Evolutionary conservation across 2,797 vertebrate genomes (phyloP), one percentile per base, ranked within the genome.

Genomic region (Gymnoscopelus microlampas): DNA sequence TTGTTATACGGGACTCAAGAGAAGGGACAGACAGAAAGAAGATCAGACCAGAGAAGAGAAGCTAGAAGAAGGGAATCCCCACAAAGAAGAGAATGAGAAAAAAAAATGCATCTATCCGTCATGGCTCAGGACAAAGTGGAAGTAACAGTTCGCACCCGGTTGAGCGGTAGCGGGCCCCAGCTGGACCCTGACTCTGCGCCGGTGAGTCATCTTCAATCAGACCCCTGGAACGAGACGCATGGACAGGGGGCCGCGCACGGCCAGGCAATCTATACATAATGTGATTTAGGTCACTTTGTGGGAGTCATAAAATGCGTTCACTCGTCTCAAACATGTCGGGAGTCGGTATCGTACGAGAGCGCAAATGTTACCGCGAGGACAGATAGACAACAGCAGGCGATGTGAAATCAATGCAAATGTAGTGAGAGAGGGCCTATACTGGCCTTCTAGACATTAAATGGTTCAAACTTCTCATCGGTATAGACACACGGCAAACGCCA

Each of bases 271-370:
- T 61, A 51, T 58, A 67, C 56, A 64, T 68, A 78, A 80, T 72
- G 56, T 56, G 67, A 78, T 80, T 71, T 78, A 62, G 48, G 35
- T 50, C 68, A 66, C 70, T 74, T 75, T 49, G 57, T 74, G 77
- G 39, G 39, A 44, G 70, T 68, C 67, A 60, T 66, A 67, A 71
- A 66, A 70, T 44, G 39, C 39, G 1, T 44, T 44, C 8, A 6
- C 39, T 44, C 39, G 39, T 44, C 39, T 44, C 39, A 44, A 44
- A 44, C 39, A 44, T 44, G 39, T 44, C 39, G 39, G 39, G 39
- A 44, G 39, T 44, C 39, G 39, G 39, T 2, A 44, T 44, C 39
- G 8, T 3, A 44, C 39, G 39, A 44, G 9, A 44, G 39, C 3
- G 39, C 7, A 44, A 2, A 10, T 35, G 32, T 35, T 35, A 35